Evolutionary conservation across 2,113 vertebrate species (phyloP).

Genomic region (Fulica atra): DNA sequence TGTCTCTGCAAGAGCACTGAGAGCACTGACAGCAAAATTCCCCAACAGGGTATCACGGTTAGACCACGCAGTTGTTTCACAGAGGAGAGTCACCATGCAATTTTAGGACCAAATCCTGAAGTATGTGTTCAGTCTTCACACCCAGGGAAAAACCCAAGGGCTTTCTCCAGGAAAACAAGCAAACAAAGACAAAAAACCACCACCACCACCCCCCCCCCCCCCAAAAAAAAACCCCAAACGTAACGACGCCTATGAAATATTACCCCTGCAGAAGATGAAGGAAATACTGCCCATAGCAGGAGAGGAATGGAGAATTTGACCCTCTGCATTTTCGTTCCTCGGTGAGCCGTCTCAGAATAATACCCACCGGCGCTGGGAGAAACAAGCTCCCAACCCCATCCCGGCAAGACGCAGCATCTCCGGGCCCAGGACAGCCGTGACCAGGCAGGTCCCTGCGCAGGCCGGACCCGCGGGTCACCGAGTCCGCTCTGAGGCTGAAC

Average conservation of each 20-base stretch:
- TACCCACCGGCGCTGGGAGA: not conserved
- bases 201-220: no score
- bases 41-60: not conserved
- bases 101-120: not conserved
- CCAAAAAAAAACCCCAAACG: no score
- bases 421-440: rapidly evolving
- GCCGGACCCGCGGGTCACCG: not conserved
- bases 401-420: rapidly evolving
- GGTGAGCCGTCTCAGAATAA: not conserved
- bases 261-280: not conserved
- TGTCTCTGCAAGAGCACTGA: not conserved
- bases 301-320: not conserved
- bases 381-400: not conserved
- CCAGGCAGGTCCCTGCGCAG: rapidly evolving
- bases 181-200: no score
- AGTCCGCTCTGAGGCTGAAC: not conserved
- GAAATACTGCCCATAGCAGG: not conserved
- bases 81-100: not conserved
- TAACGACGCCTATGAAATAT: not conserved
- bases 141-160: not conserved
- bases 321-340: not conserved
- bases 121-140: not conserved
- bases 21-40: not conserved
- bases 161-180: not conserved
- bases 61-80: not conserved